These are phyloP conservation scores for Neogobius melanostomus DNA, from an alignment of 2,113 vertebrate genomes.

Conservation along the genomic window DNA sequence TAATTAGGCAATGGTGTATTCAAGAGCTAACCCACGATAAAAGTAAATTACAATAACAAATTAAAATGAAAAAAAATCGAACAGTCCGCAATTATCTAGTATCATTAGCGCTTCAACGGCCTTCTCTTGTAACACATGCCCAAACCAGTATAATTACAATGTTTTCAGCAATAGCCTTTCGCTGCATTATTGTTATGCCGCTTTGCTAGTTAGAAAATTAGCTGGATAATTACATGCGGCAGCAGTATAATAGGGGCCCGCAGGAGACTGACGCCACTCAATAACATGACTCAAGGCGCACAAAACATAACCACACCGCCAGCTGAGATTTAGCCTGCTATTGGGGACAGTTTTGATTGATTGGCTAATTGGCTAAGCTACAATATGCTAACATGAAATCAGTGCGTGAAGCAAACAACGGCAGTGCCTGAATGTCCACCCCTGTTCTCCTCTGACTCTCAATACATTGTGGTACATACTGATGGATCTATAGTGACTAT, in stretches of 20 bases:
- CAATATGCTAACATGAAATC: too few species aligned
- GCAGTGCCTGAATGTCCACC: too few species aligned
- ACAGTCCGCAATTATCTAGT: slow-evolving; percentile 1
- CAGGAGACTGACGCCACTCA: neutral
- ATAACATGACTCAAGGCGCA: neutral
- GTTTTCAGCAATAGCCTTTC: slow-evolving; percentile 6
- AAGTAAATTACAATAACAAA: neutral
- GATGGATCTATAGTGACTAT: too few species aligned
- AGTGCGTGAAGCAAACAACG: too few species aligned
- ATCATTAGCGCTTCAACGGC: slow-evolving; percentile 1
- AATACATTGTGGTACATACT: too few species aligned
- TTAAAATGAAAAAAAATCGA: neutral
- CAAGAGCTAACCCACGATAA: neutral
- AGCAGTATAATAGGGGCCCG: neutral
- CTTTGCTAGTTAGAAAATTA: neutral
- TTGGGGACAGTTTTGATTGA: too few species aligned
- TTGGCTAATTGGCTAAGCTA: too few species aligned
- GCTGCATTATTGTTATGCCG: neutral
- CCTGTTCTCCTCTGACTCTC: too few species aligned
- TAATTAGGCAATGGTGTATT: too few species aligned
- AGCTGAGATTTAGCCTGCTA: neutral
- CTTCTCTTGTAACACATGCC: slow-evolving; percentile 1
- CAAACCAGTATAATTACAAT: slow-evolving; percentile 2
- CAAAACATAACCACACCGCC: neutral
- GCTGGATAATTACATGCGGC: neutral